A percentile compares a stretch with the other conserved stretches of the same genome.
Evolutionary conservation across 2,797 vertebrate species (phyloP).

Genomic region (Sebastes diploproa): DNA sequence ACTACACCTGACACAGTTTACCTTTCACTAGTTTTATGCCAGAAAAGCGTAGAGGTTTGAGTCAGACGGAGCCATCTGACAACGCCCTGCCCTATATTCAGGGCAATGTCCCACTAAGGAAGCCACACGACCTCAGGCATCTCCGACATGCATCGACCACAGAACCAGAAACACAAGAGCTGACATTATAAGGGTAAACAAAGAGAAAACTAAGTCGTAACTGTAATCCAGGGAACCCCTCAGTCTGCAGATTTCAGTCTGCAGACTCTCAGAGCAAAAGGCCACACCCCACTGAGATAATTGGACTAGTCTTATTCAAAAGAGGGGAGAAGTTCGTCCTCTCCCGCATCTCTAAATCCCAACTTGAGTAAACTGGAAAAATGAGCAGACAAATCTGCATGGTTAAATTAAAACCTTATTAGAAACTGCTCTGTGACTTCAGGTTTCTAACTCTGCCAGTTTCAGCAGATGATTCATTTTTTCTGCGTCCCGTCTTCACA

Average conservation of each 20-base stretch:
- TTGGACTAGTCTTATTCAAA: conserved; percentile 10
- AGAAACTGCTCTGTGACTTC: background rate
- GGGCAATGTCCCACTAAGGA: conserved; percentile 63
- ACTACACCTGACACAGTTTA: conserved; percentile 26
- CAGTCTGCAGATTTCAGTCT: conserved; percentile 27
- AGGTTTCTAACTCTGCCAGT: conserved; percentile 3
- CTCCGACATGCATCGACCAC: conserved; percentile 67
- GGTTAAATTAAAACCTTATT: background rate
- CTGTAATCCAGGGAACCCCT: conserved; percentile 55
- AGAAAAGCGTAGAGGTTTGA: conserved; percentile 26
- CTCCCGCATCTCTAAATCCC: background rate
- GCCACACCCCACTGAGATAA: conserved; percentile 34
- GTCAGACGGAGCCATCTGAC: conserved; percentile 43
- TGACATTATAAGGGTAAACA: conserved; percentile 70
- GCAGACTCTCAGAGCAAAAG: conserved; percentile 35
- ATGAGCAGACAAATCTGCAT: background rate
- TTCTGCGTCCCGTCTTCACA: conserved; percentile 2
- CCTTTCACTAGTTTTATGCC: conserved; percentile 22
- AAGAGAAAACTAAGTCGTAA: conserved; percentile 44
- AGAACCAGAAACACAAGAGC: conserved; percentile 64
- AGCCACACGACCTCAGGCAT: conserved; percentile 79
- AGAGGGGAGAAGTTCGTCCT: conserved; percentile 5
- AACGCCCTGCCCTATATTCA: conserved; percentile 76
- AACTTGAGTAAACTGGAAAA: background rate
- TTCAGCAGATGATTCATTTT: background rate